A percentile compares a stretch with the other conserved stretches of the same genome.
Conservation (phyloP, 2,888 invertebrate genomes). For the Amaurobius ferox region DNA sequence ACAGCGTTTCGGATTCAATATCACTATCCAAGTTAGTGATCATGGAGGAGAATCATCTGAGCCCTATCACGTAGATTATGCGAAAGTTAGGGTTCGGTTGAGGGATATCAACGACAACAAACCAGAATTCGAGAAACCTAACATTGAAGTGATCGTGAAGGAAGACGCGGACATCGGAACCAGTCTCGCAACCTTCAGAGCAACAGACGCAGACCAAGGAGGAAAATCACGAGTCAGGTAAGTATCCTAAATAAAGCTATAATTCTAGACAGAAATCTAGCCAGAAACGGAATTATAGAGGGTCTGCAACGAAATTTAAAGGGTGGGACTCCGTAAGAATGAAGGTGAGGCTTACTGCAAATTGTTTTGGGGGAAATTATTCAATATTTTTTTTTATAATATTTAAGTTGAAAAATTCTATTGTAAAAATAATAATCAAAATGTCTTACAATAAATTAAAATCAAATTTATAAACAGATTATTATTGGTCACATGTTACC, state of each 20-base stretch:
- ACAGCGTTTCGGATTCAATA: slow-evolving; percentile 96
- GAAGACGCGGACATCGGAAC: slow-evolving; percentile 95
- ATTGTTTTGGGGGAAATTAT: no score
- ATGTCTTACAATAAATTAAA: no score
- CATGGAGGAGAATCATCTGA: slow-evolving; percentile 80
- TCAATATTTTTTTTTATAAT: no score
- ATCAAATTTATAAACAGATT: no score
- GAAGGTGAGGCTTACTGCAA: no score
- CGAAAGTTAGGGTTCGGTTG: slow-evolving; percentile 94
- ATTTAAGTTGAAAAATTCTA: no score
- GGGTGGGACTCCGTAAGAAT: no score
- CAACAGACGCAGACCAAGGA: slow-evolving; percentile 94
- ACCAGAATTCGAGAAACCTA: slow-evolving; percentile 90
- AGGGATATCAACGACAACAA: slow-evolving; percentile 96
- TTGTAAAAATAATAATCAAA: no score
- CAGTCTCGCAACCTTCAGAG: slow-evolving; percentile 93
- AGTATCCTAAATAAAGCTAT: slow-evolving; percentile 8
- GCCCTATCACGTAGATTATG: slow-evolving; percentile 96
- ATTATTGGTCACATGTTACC: no score
- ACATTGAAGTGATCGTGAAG: slow-evolving; percentile 92
- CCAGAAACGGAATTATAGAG: no score
- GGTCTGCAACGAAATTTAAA: no score
- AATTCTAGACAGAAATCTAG: no score
- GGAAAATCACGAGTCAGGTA: slow-evolving; percentile 77
- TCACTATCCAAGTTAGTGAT: slow-evolving; percentile 83